Evolutionary conservation across 2,888 invertebrate genomes (phyloP).

Genomic region (Lottia gigantea): DNA sequence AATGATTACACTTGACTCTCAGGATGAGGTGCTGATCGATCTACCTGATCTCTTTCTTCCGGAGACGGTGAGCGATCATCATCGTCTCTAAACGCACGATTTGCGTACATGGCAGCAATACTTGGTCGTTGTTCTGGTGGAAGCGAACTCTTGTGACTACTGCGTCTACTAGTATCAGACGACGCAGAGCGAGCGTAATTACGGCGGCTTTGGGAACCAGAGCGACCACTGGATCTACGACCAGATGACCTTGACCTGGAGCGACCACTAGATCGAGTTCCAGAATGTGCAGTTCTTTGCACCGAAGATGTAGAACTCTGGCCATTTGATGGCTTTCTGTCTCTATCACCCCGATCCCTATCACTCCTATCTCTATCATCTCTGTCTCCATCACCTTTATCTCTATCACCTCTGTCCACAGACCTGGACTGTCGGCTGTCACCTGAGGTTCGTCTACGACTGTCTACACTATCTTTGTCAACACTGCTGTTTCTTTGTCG

Average conservation of each 20-base stretch:
- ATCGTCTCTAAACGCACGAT: neutral
- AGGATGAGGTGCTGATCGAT: neutral
- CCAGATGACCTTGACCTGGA: neutral
- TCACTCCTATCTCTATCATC: no score
- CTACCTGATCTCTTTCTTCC: neutral
- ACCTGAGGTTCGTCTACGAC: neutral
- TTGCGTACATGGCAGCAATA: neutral
- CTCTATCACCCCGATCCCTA: no score
- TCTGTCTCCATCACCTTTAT: neutral
- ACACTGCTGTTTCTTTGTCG: neutral
- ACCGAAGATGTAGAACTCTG: neutral
- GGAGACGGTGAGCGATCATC: neutral
- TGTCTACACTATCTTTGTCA: neutral
- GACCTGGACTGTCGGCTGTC: neutral
- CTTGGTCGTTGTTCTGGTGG: neutral
- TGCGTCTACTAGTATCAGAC: neutral
- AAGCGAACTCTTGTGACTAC: neutral
- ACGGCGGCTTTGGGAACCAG: neutral
- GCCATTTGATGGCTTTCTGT: no score
- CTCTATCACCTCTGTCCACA: neutral
- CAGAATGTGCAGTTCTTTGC: neutral
- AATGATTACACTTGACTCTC: neutral
- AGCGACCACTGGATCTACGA: neutral
- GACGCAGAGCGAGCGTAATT: neutral
- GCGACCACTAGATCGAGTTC: neutral